phyloP scores from a whole-genome alignment of 53 echinoderm and acorn worm genomes.

The Antedon mediterranea region DNA sequence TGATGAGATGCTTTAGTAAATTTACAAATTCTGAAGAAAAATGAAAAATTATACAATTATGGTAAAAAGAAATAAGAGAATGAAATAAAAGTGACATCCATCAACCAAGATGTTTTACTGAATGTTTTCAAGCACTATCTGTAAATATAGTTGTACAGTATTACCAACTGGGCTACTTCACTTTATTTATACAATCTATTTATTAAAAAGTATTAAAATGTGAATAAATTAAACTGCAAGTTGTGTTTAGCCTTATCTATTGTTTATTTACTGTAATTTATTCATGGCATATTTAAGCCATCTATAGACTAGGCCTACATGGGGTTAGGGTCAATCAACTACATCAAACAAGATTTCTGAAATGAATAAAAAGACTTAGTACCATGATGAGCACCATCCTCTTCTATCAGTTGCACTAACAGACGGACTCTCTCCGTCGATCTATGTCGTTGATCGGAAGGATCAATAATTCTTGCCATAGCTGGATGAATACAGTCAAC shows the following conservation, averaged over 20 bases:
- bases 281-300: too few species aligned
- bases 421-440: conserved; percentile 6
- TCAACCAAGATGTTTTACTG: neutral
- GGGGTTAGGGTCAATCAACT: too few species aligned
- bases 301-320: too few species aligned
- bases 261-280: too few species aligned
- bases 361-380: neutral
- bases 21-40: neutral
- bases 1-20: conserved; percentile 4
- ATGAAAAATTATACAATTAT: neutral
- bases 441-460: neutral
- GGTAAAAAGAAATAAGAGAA: neutral
- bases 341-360: too few species aligned
- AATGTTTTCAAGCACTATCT: too few species aligned
- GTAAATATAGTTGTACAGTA: too few species aligned
- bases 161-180: too few species aligned
- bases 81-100: neutral
- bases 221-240: too few species aligned
- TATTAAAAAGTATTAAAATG: too few species aligned
- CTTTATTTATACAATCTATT: too few species aligned
- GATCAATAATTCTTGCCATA: conserved; percentile 8
- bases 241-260: too few species aligned
- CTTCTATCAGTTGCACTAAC: neutral
- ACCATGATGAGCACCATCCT: neutral
- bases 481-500: conserved; percentile 9